Percentiles rank a stretch among this genome's conserved stretches.
These are phyloP conservation scores for Passerina amoena DNA, from an alignment of 2,113 vertebrate genomes.

Conservation along the genomic window DNA sequence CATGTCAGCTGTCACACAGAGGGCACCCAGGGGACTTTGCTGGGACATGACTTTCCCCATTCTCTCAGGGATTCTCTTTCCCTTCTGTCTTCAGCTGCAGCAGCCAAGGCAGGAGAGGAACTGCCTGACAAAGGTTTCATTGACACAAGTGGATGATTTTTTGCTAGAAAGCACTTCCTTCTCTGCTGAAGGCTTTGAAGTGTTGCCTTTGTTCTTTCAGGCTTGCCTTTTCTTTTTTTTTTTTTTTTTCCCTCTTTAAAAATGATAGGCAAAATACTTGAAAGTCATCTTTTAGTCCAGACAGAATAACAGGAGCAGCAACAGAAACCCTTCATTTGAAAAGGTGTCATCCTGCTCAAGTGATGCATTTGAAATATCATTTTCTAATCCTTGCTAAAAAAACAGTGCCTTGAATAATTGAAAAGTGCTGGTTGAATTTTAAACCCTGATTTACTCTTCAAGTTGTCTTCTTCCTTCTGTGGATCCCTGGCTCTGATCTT, in stretches of 20 bases:
- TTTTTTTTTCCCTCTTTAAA: neutral
- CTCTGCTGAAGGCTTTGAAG: conserved; percentile 74
- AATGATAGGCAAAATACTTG: conserved; percentile 25
- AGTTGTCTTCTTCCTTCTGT: neutral
- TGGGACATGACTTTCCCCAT: conserved; percentile 48
- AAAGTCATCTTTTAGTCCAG: conserved; percentile 15
- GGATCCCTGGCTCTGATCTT: neutral
- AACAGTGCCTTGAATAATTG: neutral
- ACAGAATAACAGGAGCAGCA: conserved; percentile 25
- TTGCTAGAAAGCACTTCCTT: conserved; percentile 77
- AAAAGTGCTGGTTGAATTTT: neutral
- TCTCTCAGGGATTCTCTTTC: conserved; percentile 52
- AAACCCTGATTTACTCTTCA: neutral
- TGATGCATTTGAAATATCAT: neutral
- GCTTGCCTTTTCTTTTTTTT: neutral
- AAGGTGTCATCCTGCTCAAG: conserved; percentile 2
- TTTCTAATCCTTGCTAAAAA: conserved; percentile 32
- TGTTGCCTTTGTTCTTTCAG: conserved; percentile 73
- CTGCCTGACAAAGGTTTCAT: conserved; percentile 73
- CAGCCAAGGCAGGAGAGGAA: conserved; percentile 59
- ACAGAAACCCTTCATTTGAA: conserved; percentile 33
- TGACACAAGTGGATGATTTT: conserved; percentile 73
- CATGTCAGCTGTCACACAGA: neutral
- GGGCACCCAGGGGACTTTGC: conserved; percentile 57
- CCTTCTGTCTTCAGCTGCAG: conserved; percentile 49